Evolutionary conservation across 2,113 vertebrate genomes (phyloP).

Genomic region (Opisthocomus hoazin): DNA sequence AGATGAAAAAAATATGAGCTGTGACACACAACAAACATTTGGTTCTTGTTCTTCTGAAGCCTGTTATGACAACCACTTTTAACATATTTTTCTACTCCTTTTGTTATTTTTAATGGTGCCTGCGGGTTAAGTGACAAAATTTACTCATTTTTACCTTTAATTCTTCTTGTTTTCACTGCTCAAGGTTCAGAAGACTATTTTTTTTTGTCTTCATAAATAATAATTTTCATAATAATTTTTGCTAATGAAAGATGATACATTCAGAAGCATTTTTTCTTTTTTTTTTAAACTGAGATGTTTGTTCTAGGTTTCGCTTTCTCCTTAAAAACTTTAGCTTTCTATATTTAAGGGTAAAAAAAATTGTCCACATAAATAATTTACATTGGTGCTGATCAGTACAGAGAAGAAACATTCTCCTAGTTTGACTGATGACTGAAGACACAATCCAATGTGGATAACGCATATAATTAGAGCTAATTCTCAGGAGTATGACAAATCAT

Average conservation of each 20-base stretch:
- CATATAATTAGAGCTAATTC: slow-evolving; percentile 41
- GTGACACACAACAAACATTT: background rate
- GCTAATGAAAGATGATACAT: background rate
- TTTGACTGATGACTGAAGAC: background rate
- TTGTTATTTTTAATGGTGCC: background rate
- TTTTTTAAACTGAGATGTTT: background rate
- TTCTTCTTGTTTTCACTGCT: background rate
- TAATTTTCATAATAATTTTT: background rate
- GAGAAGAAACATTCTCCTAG: background rate
- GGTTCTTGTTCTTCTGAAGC: background rate
- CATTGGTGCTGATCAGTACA: background rate
- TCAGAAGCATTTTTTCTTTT: background rate
- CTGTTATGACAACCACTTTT: background rate
- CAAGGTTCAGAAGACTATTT: background rate
- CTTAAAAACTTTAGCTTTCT: background rate
- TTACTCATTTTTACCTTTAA: background rate
- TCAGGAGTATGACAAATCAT: slow-evolving; percentile 20
- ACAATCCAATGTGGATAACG: background rate
- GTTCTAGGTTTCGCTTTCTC: background rate
- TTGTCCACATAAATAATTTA: background rate
- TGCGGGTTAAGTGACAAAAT: background rate
- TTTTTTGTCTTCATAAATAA: background rate
- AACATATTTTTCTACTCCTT: background rate
- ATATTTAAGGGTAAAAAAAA: background rate
- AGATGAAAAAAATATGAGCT: background rate